These are phyloP conservation scores for Hyles lineata DNA, from an alignment of 2,888 invertebrate genomes.

Conservation along the genomic window DNA sequence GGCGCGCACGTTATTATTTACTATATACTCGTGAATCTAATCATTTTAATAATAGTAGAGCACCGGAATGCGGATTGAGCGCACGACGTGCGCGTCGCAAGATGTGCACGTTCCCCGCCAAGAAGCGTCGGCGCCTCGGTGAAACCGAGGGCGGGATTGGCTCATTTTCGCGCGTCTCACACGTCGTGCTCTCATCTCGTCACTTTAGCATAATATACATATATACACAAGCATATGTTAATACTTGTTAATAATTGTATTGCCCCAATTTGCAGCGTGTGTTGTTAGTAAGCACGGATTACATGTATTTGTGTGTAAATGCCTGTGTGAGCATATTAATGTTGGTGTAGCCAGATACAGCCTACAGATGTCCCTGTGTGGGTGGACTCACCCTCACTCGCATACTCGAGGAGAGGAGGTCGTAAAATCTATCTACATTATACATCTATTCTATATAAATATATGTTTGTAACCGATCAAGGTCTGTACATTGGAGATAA, in stretches of 20 bases:
- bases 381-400: no score
- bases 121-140: no score
- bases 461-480: no score
- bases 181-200: neutral
- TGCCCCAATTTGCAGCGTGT: slow-evolving; percentile 7
- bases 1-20: slow-evolving; percentile 7
- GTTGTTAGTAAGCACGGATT: neutral
- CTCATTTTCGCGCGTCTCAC: neutral
- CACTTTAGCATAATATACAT: neutral
- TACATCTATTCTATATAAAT: no score
- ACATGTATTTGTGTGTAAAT: neutral
- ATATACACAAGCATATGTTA: neutral
- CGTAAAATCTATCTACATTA: no score
- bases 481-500: no score
- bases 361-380: no score
- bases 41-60: neutral
- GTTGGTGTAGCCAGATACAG: no score
- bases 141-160: no score
- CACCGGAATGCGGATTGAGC: slow-evolving; percentile 9
- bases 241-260: neutral
- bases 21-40: neutral
- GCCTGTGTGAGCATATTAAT: neutral
- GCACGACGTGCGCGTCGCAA: neutral
- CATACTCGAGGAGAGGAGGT: no score
- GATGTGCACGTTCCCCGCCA: neutral